Conservation (phyloP, 2,888 invertebrate genomes). For the Iselma pallidipennis region DNA sequence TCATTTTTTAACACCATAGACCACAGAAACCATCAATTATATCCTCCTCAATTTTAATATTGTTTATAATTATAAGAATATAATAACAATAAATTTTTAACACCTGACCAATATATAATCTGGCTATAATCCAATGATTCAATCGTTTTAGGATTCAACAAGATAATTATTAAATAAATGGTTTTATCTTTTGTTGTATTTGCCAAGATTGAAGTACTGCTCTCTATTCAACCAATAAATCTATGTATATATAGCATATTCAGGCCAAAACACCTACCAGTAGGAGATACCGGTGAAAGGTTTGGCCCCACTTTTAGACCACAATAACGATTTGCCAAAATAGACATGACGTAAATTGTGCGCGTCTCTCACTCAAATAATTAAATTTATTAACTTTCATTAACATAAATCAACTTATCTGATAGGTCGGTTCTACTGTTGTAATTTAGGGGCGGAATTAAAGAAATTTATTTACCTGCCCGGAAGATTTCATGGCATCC, state of each 20-base stretch:
- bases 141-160: too few species aligned
- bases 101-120: background rate
- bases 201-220: background rate
- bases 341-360: conserved; percentile 27
- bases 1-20: too few species aligned
- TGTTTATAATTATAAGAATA: too few species aligned
- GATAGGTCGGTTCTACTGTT: too few species aligned
- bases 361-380: conserved; percentile 10
- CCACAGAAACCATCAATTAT: too few species aligned
- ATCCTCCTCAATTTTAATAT: too few species aligned
- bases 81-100: background rate
- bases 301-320: conserved; percentile 18
- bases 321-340: conserved; percentile 29
- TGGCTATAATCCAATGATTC: background rate
- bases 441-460: too few species aligned
- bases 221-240: too few species aligned
- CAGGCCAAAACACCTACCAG: too few species aligned
- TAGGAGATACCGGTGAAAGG: conserved; percentile 17
- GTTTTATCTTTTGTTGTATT: background rate
- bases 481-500: conserved; percentile 99
- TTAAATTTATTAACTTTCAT: conserved; percentile 18
- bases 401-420: conserved; percentile 16
- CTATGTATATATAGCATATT: too few species aligned
- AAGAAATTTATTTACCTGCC: conserved; percentile 73
- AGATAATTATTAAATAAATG: background rate